Base-by-base conservation (phyloP, 2,797 vertebrate genomes). In the Centropyge bicolor region DNA sequence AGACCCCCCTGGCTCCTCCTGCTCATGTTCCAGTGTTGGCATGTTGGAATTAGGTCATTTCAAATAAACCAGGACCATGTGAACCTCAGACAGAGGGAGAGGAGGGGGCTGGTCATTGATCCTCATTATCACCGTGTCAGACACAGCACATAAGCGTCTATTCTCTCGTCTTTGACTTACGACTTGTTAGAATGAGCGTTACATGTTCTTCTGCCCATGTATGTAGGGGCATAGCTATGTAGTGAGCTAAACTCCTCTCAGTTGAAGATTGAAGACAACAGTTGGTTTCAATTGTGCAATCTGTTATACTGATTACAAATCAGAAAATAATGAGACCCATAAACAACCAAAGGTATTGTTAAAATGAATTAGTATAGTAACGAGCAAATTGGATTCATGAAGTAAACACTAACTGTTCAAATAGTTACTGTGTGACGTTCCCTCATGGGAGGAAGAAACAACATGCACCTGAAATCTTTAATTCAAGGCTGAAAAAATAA, bases 31-130 rank as follows among this genome's bases (percentile, higher is more conserved):
- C 81, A 85, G 31, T 14, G 62, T 73, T 88, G 88, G 84, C 72
- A 90, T 85, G 84, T 76, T 56, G 76, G 78, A 76, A 86, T 93
- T 90, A 91, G 88, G 83, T 94, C 64, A 90, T 90, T 84, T 90
- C 73, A 71, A 80, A 84, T 85, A 90, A 94, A 93, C 80, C 17
- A 71, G 62, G 76, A 88, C 75, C 87, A 78, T 78, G 82, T 89
- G 90, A 90, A 63, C 56, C 61, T 77, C 45, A 48, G 41, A 43
- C 64, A 75, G 52, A 41, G 5, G 14, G 48, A 62, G 45, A 59
- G 70, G 19, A 69, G 35, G 45, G 22, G 72, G 51, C 6, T 20
- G 43, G 49, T 52, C 24, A 43, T 1, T 60, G 48, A 62, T 74
- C 43, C 38, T 69, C 38, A 59, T 64, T 14, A 64, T 73, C n/a